Evolutionary conservation across 2,888 invertebrate genomes (phyloP).

Genomic region (Archips xylosteana): DNA sequence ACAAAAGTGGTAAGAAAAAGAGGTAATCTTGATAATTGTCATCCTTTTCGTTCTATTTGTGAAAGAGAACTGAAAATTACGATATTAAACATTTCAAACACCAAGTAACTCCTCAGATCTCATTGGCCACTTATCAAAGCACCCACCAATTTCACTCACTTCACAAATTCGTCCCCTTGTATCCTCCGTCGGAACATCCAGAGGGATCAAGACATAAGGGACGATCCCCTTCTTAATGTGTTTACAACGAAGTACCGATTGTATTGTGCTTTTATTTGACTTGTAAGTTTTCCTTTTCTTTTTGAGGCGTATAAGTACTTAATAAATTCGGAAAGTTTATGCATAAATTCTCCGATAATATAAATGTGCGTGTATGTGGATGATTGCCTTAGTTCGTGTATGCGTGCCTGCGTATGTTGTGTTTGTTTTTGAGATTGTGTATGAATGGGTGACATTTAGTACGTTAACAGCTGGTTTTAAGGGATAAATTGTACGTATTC

Average conservation of each 20-base stretch:
- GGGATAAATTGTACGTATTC: too few species aligned
- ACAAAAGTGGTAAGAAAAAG: too few species aligned
- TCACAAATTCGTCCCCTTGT: slow-evolving; percentile 74
- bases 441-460: too few species aligned
- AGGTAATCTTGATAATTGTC: too few species aligned
- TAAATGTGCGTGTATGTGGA: too few species aligned
- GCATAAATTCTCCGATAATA: background rate
- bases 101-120: slow-evolving; percentile 16
- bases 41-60: too few species aligned
- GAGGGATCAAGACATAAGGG: slow-evolving; percentile 61
- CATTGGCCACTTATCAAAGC: slow-evolving; percentile 31
- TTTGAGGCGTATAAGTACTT: slow-evolving; percentile 50
- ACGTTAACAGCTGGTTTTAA: too few species aligned
- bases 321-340: slow-evolving; percentile 35
- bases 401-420: too few species aligned
- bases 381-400: too few species aligned
- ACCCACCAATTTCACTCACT: slow-evolving; percentile 52
- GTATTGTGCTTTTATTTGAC: slow-evolving; percentile 83
- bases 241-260: slow-evolving; percentile 85
- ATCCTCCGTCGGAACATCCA: slow-evolving; percentile 65
- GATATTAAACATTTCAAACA: slow-evolving; percentile 27
- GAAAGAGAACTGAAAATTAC: background rate
- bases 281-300: slow-evolving; percentile 77
- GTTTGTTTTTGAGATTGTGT: too few species aligned
- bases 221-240: slow-evolving; percentile 79